Evolutionary conservation across 53 echinoderm and acorn worm genomes (phyloP), one percentile per base, ranked within the genome.

Genomic region (Temnopleurus reevesii): DNA sequence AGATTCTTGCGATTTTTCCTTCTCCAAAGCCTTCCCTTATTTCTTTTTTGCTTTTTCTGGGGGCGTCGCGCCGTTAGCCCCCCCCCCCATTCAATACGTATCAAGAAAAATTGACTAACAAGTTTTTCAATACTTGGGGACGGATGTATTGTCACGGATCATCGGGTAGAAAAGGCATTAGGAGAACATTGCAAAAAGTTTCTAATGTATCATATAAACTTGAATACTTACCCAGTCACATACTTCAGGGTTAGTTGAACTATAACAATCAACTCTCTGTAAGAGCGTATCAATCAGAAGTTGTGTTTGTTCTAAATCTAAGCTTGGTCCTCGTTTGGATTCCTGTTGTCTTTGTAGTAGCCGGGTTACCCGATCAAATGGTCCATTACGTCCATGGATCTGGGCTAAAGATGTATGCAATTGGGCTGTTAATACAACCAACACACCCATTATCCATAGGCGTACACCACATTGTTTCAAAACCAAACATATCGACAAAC

Each of bases 171-270:
- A n/a, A n/a, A n/a, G n/a, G n/a, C n/a, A n/a, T n/a, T n/a, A n/a
- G n/a, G n/a, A n/a, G n/a, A n/a, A n/a, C n/a, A n/a, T n/a, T n/a
- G n/a, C n/a, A n/a, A n/a, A n/a, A n/a, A n/a, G n/a, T n/a, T n/a
- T n/a, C n/a, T n/a, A n/a, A n/a, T n/a, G n/a, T n/a, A n/a, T n/a
- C n/a, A n/a, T n/a, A n/a, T n/a, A n/a, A n/a, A n/a, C n/a, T n/a
- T n/a, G n/a, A n/a, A n/a, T 79, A 79, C 88, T 65, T 71, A 87
- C 88, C 88, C 88, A 87, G 34, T 87, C 88, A 46, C 88, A 87
- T 44, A 87, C 71, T 46, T 87, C 88, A 30, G 88, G 88, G 34
- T 87, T 87, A 24, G 65, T 87, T 19, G 71, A 46, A 33, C 88
- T 33, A 65, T 87, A 87, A 45, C 88, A 87, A 33, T 87, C 71